Evolutionary conservation across 2,888 invertebrate species (phyloP).

Genomic region (Caenorhabditis sp.): DNA sequence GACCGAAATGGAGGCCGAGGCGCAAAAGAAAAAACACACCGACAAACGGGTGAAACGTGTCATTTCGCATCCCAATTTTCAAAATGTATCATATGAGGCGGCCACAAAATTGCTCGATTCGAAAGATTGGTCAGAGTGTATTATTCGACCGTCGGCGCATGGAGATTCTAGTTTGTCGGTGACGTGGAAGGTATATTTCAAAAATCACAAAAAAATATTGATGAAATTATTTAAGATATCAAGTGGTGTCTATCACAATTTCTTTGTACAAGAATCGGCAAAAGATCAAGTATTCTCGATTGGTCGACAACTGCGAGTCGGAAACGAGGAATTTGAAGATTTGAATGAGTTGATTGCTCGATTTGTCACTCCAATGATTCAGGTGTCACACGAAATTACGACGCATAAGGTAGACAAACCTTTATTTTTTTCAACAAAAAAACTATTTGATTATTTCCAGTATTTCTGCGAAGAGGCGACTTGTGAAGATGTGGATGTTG

Average conservation of each 20-base stretch:
- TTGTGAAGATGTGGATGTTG: slow-evolving; percentile 41
- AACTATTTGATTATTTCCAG: slow-evolving; percentile 9
- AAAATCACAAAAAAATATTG: slow-evolving; percentile 72
- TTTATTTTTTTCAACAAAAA: background rate
- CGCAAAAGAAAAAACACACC: slow-evolving; percentile 13
- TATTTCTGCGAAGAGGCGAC: slow-evolving; percentile 78
- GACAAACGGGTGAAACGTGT: slow-evolving; percentile 83
- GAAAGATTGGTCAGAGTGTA: slow-evolving; percentile 95
- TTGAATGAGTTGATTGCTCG: slow-evolving; percentile 98
- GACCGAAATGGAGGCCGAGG: slow-evolving; percentile 76
- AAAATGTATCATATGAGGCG: slow-evolving; percentile 91
- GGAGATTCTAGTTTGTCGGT: slow-evolving; percentile 92
- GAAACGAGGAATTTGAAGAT: slow-evolving; percentile 85
- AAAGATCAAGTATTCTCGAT: slow-evolving; percentile 95
- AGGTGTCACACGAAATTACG: slow-evolving; percentile 87
- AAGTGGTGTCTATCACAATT: slow-evolving; percentile 91
- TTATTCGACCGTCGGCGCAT: slow-evolving; percentile 95
- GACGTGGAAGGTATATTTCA: slow-evolving; percentile 85
- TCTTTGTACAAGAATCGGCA: slow-evolving; percentile 92
- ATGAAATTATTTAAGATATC: slow-evolving; percentile 78
- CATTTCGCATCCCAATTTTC: slow-evolving; percentile 95
- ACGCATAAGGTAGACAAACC: slow-evolving; percentile 79
- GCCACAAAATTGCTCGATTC: slow-evolving; percentile 88
- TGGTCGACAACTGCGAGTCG: slow-evolving; percentile 74
- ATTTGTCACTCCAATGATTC: slow-evolving; percentile 94